Conservation (phyloP, 2,797 vertebrate species). For the Megaceryle alcyon region DNA sequence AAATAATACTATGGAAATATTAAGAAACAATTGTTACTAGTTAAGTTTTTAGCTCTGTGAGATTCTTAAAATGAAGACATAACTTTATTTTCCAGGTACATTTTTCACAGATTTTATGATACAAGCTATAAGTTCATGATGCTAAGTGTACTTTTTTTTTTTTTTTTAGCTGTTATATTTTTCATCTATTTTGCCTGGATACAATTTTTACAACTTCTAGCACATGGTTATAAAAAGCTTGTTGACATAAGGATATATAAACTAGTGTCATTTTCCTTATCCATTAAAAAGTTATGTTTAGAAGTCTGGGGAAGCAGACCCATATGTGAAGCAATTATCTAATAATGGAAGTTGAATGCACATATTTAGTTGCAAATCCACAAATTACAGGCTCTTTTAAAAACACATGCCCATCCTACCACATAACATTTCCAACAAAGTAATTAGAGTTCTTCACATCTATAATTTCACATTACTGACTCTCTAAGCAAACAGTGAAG, state of each 20-base stretch:
- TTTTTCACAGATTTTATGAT: neutral
- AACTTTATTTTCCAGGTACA: neutral
- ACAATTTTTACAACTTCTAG: neutral
- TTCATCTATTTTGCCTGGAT: neutral
- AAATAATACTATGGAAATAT: neutral
- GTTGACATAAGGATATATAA: neutral
- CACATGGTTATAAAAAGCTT: neutral
- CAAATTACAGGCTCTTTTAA: conserved; percentile 19
- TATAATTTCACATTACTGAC: conserved; percentile 23
- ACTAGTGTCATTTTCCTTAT: neutral
- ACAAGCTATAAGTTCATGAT: fast-evolving
- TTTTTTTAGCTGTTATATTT: neutral
- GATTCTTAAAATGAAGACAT: neutral
- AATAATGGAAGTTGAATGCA: conserved; percentile 33
- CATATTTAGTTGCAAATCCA: conserved; percentile 57
- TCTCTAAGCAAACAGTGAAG: conserved; percentile 17
- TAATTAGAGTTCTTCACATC: conserved; percentile 16
- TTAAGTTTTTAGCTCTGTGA: neutral
- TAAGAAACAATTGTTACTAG: neutral
- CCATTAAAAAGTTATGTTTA: conserved; percentile 7
- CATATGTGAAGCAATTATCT: conserved; percentile 7
- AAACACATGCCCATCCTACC: conserved; percentile 16
- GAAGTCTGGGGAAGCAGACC: neutral
- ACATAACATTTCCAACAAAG: conserved; percentile 39
- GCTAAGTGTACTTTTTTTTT: neutral